Conservation (phyloP, 2,888 invertebrate genomes). For the Lithophane ornitopus region DNA sequence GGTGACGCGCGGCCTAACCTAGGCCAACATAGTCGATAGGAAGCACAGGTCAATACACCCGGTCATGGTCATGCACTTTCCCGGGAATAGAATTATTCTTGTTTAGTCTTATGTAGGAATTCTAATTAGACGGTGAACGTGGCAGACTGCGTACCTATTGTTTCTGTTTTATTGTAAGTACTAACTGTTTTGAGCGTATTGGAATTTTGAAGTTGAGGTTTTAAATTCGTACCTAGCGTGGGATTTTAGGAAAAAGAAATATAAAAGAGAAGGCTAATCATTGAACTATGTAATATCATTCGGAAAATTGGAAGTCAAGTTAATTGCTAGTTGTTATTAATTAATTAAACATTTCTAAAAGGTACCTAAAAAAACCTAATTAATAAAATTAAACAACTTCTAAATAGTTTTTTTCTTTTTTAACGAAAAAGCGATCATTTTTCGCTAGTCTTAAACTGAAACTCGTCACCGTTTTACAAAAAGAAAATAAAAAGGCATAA, state of each 20-base stretch:
- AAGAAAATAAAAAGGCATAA: too few species aligned
- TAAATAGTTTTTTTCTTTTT: not conserved
- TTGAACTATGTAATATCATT: not conserved
- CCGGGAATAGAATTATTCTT: constrained; percentile 83
- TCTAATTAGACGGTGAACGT: constrained; percentile 76
- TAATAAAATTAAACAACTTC: not conserved
- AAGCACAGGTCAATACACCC: constrained; percentile 86
- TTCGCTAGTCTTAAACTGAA: not conserved
- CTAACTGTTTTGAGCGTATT: constrained; percentile 29
- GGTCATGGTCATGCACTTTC: constrained; percentile 88
- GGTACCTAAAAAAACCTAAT: not conserved
- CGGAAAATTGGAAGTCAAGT: not conserved
- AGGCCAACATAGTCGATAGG: constrained; percentile 86
- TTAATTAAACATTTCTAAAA: not conserved
- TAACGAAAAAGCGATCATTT: not conserved
- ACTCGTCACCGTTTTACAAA: not conserved
- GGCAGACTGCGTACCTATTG: constrained; percentile 56
- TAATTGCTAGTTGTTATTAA: not conserved
- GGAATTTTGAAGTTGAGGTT: constrained; percentile 18
- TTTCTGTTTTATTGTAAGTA: constrained; percentile 54
- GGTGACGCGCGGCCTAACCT: constrained; percentile 84
- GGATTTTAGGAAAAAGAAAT: not conserved
- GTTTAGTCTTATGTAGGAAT: constrained; percentile 82
- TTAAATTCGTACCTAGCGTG: not conserved
- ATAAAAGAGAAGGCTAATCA: not conserved